Percentiles rank a stretch among this genome's conserved stretches.
These are phyloP conservation scores for Cathartes aura DNA, from an alignment of 2,113 vertebrate genomes.

Conservation along the genomic window DNA sequence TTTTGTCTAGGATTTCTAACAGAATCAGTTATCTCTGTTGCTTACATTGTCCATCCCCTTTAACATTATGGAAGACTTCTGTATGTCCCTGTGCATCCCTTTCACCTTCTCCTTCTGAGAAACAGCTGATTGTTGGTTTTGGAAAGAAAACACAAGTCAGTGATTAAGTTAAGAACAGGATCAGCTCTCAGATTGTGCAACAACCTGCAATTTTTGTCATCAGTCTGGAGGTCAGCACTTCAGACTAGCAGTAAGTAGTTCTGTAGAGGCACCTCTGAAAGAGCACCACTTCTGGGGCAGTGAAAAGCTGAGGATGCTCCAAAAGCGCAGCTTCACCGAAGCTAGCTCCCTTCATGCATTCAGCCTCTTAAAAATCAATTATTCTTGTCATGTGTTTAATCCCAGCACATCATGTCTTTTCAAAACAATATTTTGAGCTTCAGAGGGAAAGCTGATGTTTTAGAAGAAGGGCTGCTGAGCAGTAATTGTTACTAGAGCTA, in stretches of 20 bases:
- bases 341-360: neutral
- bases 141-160: neutral
- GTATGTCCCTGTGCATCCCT: neutral
- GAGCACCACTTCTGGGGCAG: rapidly evolving
- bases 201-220: neutral
- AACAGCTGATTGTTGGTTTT: neutral
- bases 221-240: neutral
- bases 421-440: neutral
- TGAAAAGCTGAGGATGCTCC: neutral
- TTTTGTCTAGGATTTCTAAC: neutral
- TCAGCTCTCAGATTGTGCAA: neutral
- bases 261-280: neutral
- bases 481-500: neutral
- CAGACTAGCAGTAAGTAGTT: neutral
- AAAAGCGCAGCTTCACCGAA: neutral
- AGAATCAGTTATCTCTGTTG: neutral
- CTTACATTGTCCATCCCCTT: neutral
- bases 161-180: neutral
- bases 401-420: neutral
- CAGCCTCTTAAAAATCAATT: neutral
- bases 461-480: neutral
- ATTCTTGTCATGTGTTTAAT: neutral
- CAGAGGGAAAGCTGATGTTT: neutral
- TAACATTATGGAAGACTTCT: neutral
- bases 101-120: neutral